phyloP scores from a whole-genome alignment of 2,888 invertebrate species.

The Thecophora atra region DNA sequence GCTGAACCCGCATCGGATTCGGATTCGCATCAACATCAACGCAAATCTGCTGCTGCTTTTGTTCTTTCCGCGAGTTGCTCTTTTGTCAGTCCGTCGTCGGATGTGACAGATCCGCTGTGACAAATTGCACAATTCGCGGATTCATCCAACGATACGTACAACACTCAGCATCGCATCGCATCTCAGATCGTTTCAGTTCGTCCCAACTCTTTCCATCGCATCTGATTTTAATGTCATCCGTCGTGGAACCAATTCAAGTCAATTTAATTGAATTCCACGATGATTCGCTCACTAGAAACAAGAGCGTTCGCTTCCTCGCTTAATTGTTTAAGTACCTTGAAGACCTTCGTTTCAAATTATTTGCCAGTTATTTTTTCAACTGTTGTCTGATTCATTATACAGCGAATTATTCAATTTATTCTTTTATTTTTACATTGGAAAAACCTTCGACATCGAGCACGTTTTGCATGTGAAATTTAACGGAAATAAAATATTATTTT shows the following conservation, averaged over 20 bases:
- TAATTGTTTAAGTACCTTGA: conserved; percentile 23
- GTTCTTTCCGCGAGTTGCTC: conserved; percentile 12
- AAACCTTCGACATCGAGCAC: neutral
- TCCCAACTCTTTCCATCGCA: neutral
- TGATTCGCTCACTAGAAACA: conserved; percentile 24
- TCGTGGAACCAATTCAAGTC: conserved; percentile 17
- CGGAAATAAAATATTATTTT: no score
- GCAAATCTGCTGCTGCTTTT: neutral
- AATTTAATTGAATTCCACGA: conserved; percentile 28
- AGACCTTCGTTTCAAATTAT: neutral
- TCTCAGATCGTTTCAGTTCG: no score
- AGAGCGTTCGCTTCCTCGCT: conserved; percentile 27
- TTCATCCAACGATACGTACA: conserved; percentile 6
- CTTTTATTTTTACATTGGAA: neutral
- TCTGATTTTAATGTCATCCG: conserved; percentile 22
- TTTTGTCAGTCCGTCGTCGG: conserved; percentile 23
- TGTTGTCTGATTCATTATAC: neutral
- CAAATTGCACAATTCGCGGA: conserved; percentile 31
- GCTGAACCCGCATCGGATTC: conserved; percentile 24
- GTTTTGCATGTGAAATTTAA: no score
- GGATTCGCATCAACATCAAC: conserved; percentile 13
- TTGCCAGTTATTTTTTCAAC: neutral
- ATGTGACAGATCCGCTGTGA: conserved; percentile 8
- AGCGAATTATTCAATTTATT: neutral
- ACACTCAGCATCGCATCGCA: neutral